These are phyloP conservation scores for Sceloporus tristichus DNA, from an alignment of 2,113 vertebrate species.

Conservation along the genomic window DNA sequence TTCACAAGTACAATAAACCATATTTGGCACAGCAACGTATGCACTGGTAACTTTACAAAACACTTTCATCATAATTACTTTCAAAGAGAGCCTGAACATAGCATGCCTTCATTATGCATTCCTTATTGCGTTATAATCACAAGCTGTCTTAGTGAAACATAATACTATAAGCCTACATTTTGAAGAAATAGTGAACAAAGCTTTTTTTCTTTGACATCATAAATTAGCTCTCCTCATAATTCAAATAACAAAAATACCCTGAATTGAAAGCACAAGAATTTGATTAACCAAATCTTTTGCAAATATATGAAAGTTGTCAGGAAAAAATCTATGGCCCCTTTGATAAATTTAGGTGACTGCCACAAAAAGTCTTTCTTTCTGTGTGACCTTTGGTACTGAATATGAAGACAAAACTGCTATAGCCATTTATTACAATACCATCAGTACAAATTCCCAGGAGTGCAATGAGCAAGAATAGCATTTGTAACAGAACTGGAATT, in stretches of 20 bases:
- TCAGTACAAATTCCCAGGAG: neutral
- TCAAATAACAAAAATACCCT: constrained; percentile 39
- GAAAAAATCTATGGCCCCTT: constrained; percentile 11
- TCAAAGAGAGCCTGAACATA: constrained; percentile 40
- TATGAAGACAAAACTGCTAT: neutral
- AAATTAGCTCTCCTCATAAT: constrained; percentile 11
- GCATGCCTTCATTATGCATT: constrained; percentile 11
- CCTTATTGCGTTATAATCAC: constrained; percentile 23
- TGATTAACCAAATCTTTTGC: constrained; percentile 10
- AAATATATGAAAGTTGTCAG: constrained; percentile 2
- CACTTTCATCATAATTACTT: constrained; percentile 57
- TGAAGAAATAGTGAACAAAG: neutral
- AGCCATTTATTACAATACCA: neutral
- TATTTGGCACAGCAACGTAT: constrained; percentile 23
- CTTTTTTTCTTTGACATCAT: neutral
- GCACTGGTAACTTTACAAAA: constrained; percentile 59
- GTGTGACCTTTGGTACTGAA: neutral
- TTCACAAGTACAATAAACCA: constrained; percentile 31
- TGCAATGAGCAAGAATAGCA: neutral
- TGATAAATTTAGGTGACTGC: neutral
- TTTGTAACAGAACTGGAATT: too few relatives aligned
- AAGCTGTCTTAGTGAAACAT: constrained; percentile 1
- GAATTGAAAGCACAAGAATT: neutral
- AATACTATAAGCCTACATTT: neutral
- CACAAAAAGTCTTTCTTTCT: neutral